Percentiles rank a stretch among this genome's conserved stretches.
These are phyloP conservation scores for Prosapia bicincta DNA, from an alignment of 2,888 invertebrate species.

Conservation along the genomic window DNA sequence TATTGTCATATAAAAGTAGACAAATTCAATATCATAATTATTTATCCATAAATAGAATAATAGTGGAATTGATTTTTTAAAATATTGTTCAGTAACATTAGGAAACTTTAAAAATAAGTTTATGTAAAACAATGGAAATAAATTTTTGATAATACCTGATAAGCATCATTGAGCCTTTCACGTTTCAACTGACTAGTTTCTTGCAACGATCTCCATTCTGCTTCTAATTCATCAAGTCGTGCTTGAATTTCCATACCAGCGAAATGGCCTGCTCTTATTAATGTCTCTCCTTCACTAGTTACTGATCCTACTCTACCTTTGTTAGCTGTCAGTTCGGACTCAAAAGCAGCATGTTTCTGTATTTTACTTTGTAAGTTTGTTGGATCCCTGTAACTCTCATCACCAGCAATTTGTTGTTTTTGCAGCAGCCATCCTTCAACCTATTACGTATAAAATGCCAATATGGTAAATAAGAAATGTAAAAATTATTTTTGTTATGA, in stretches of 20 bases:
- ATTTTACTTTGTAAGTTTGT: conserved; percentile 97
- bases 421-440: conserved; percentile 90
- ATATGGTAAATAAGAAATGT: not conserved
- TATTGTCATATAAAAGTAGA: too few relatives aligned
- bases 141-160: conserved; percentile 58
- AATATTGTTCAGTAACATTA: too few relatives aligned
- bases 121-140: not conserved
- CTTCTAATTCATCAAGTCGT: conserved; percentile 78
- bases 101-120: not conserved
- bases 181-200: conserved; percentile 79
- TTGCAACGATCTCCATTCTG: conserved; percentile 82
- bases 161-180: conserved; percentile 82
- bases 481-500: not conserved
- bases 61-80: too few relatives aligned
- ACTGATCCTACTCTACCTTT: conserved; percentile 81
- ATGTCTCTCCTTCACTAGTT: conserved; percentile 70
- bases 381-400: conserved; percentile 91
- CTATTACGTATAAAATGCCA: conserved; percentile 35
- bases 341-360: conserved; percentile 94
- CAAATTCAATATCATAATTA: too few relatives aligned
- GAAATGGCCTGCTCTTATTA: conserved; percentile 78
- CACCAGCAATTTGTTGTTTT: conserved; percentile 88
- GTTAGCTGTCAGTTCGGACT: conserved; percentile 90
- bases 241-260: conserved; percentile 80
- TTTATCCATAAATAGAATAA: too few relatives aligned